A percentile compares a stretch with the other conserved stretches of the same genome.
Evolutionary conservation across 2,888 invertebrate genomes (phyloP).

Genomic region (Chrysina gloriosa): DNA sequence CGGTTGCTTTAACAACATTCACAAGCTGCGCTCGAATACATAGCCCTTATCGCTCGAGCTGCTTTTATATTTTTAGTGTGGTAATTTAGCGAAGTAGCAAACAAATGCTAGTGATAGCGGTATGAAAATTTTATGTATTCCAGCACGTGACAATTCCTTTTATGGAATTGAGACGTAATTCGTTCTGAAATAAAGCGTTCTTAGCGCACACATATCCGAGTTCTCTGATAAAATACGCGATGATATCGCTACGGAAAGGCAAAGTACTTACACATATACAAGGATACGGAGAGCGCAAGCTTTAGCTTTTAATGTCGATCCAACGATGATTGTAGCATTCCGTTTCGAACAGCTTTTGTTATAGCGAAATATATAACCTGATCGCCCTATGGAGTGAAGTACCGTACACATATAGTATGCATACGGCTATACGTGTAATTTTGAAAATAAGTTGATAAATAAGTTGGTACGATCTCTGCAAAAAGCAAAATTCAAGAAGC

Average conservation of each 20-base stretch:
- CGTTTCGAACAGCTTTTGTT: background rate
- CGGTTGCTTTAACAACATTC: conserved; percentile 39
- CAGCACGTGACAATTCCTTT: conserved; percentile 38
- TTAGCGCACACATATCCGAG: conserved; percentile 1
- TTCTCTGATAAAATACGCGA: conserved; percentile 18
- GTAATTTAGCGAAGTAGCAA: conserved; percentile 46
- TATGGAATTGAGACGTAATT: conserved; percentile 39
- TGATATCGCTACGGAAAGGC: conserved; percentile 2
- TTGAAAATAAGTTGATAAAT: too few species aligned
- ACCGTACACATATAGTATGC: background rate
- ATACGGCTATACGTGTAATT: background rate
- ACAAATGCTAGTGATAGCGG: conserved; percentile 36
- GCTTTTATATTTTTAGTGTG: conserved; percentile 45
- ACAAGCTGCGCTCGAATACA: conserved; percentile 42
- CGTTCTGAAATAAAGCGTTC: conserved; percentile 20
- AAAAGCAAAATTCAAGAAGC: too few species aligned
- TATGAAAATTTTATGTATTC: conserved; percentile 40
- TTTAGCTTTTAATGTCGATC: conserved; percentile 1
- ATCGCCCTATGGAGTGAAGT: too few species aligned
- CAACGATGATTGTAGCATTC: background rate
- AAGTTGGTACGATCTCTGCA: too few species aligned
- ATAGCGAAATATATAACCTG: background rate
- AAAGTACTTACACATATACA: background rate
- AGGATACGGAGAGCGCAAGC: background rate
- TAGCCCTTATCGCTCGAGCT: conserved; percentile 41